Percentiles rank a stretch among this genome's conserved stretches.
These are phyloP conservation scores for Falco columbarius DNA, from an alignment of 2,797 vertebrate genomes.

Conservation along the genomic window DNA sequence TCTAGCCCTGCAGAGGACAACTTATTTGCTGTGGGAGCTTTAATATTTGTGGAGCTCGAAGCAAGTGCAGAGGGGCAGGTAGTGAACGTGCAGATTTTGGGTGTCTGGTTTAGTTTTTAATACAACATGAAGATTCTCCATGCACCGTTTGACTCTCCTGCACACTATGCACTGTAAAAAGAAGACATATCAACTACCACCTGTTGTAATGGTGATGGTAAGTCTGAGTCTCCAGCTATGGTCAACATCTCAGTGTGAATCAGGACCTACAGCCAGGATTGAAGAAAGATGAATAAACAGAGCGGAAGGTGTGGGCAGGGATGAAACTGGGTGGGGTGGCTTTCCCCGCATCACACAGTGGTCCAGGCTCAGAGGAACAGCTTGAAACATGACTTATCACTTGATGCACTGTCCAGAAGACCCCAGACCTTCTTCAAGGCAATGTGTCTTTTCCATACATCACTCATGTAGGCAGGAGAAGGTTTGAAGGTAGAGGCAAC, in stretches of 20 bases:
- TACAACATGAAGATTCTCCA: background rate
- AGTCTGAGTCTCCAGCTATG: background rate
- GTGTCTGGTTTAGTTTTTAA: background rate
- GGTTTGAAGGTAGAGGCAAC: background rate
- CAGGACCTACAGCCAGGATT: background rate
- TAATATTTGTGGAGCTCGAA: background rate
- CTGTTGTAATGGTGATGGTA: background rate
- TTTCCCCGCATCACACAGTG: background rate
- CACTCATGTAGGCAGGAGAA: background rate
- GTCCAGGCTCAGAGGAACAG: background rate
- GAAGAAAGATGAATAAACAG: background rate
- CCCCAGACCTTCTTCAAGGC: background rate
- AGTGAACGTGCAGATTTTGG: background rate
- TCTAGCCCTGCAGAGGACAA: background rate
- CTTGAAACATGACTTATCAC: background rate
- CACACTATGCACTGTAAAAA: background rate
- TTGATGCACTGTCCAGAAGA: background rate
- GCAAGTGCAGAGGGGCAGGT: background rate
- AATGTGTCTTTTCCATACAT: accelerated
- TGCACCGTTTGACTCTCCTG: background rate
- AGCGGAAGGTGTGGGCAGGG: background rate
- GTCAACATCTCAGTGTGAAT: background rate
- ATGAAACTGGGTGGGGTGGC: background rate
- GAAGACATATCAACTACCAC: no score
- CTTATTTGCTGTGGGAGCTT: background rate